These are phyloP conservation scores for Pheosia tremula DNA, from an alignment of 2,888 invertebrate genomes.

Conservation along the genomic window DNA sequence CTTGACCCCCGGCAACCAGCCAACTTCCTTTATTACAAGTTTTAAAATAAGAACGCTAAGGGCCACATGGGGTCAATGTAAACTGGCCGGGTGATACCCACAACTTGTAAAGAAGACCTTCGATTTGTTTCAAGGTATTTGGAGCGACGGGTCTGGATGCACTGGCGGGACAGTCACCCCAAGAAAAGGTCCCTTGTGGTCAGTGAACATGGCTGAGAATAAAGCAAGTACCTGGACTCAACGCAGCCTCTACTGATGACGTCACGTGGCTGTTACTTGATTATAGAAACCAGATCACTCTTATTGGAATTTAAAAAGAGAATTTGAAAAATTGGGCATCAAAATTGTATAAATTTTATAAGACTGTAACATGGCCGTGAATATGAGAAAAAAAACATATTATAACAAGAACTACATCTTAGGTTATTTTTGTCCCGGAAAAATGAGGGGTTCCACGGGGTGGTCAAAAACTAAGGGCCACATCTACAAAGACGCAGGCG, in stretches of 20 bases:
- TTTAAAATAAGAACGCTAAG: constrained; percentile 54
- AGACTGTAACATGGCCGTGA: background rate
- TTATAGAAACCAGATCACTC: constrained; percentile 46
- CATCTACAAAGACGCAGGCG: too few relatives aligned
- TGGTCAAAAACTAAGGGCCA: too few relatives aligned
- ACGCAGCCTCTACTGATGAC: constrained; percentile 61
- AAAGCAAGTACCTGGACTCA: constrained; percentile 70
- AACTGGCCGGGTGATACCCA: constrained; percentile 44
- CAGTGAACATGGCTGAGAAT: constrained; percentile 81
- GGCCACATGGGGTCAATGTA: constrained; percentile 49
- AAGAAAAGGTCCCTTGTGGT: constrained; percentile 78
- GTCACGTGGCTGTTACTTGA: constrained; percentile 55
- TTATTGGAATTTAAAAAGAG: constrained; percentile 31
- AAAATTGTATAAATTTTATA: constrained; percentile 11
- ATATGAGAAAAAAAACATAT: background rate
- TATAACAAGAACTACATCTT: too few relatives aligned
- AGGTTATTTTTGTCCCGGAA: too few relatives aligned
- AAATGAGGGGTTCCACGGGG: too few relatives aligned
- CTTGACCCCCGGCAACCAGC: constrained; percentile 54
- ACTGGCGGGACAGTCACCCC: constrained; percentile 79
- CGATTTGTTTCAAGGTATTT: constrained; percentile 27
- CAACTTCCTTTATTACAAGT: constrained; percentile 60
- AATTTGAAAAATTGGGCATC: background rate
- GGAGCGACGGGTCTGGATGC: constrained; percentile 43
- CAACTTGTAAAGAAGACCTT: constrained; percentile 49